Evolutionary conservation across 2,797 vertebrate species (phyloP), one percentile per base, ranked within the genome.

Genomic region (Cetoscarus ocellatus): DNA sequence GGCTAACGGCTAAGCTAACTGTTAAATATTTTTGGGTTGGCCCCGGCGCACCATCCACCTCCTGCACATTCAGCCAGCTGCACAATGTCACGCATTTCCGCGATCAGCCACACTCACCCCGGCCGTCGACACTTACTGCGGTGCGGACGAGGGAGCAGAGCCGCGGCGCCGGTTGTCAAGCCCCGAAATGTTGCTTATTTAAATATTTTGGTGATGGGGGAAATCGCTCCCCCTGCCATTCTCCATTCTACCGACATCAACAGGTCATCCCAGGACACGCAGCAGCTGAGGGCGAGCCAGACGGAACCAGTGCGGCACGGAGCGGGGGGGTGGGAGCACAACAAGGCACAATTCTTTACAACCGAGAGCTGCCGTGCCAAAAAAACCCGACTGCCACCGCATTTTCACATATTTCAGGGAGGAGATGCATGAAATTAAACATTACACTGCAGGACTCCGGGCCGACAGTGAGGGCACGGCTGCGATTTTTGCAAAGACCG

Each of bases 251-350:
- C 92, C 91, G 91, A 94, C 94, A 94, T 95, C 95, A 95, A 95
- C 95, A 95, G 95, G 95, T 95, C 95, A 95, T 94, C 94, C 94
- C 94, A 91, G 95, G 95, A 95, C 95, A 94, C 88, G 91, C 93
- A 92, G 93, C 92, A 90, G 91, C 93, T 88, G 93, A 93, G 92
- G 92, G 92, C 91, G 92, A 95, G 94, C 93, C 94, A 93, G 93
- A 94, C 93, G 87, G 90, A 94, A 95, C 93, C 93, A 93, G 92
- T 91, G 91, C 93, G 85, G 90, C 86, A 90, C 87, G 67, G 89
- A 80, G 86, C 71, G 69, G 73, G 75, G 82, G 72, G 73, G 53
- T 66, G 63, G 73, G 86, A 68, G 85, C 88, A 86, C 85, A 89
- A 86, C 91, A 90, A 93, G 88, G 90, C 87, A 85, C 86, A 75